These are phyloP conservation scores for Pogonomyrmex barbatus DNA, from an alignment of 1,140 invertebrate genomes.

Conservation along the genomic window DNA sequence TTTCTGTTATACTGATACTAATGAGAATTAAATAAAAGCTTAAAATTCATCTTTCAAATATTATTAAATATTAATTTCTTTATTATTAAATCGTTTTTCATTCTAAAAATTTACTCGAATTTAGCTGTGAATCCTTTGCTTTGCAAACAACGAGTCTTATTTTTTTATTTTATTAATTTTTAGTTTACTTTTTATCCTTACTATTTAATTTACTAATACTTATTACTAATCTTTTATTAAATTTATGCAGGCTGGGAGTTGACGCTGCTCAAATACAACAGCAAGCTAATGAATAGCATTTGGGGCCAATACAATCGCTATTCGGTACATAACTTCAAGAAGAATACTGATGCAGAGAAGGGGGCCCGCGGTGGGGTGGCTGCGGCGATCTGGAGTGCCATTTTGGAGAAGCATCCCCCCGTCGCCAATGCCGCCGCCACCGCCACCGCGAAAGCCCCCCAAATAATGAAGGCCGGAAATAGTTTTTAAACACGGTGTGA, in stretches of 20 bases:
- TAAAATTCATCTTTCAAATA: too few relatives aligned
- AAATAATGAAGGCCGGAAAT: not conserved
- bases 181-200: not conserved
- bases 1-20: too few relatives aligned
- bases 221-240: not conserved
- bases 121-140: too few relatives aligned
- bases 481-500: not conserved
- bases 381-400: constrained; percentile 71
- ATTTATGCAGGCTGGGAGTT: constrained; percentile 83
- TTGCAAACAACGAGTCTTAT: too few relatives aligned
- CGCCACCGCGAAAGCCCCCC: constrained; percentile 31
- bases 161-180: not conserved
- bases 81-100: too few relatives aligned
- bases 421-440: constrained; percentile 42
- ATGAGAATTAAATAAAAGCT: too few relatives aligned
- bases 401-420: constrained; percentile 25
- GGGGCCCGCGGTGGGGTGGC: constrained; percentile 54
- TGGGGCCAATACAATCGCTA: constrained; percentile 95
- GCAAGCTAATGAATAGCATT: constrained; percentile 95
- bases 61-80: too few relatives aligned
- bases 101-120: too few relatives aligned
- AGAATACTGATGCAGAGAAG: constrained; percentile 89
- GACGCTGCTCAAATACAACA: constrained; percentile 92
- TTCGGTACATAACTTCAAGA: constrained; percentile 94
- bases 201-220: not conserved